These are phyloP conservation scores for Drosophila mimetica DNA, from an alignment of 2,888 invertebrate species.

Conservation along the genomic window DNA sequence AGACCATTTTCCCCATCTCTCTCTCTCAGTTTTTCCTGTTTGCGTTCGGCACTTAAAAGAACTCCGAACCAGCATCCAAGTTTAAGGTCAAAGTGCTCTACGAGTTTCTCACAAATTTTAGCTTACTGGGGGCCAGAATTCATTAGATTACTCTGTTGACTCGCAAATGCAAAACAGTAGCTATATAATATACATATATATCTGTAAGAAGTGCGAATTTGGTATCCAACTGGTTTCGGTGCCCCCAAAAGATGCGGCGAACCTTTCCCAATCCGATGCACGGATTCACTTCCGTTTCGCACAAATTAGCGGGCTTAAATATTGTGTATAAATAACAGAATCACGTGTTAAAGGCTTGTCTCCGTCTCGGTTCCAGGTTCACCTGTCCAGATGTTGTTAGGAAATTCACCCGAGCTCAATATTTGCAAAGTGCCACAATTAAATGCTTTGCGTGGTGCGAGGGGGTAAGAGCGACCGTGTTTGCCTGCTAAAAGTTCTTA, in stretches of 20 bases:
- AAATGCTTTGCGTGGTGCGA: conserved; percentile 37
- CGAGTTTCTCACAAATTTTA: conserved; percentile 5
- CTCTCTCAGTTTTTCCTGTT: conserved; percentile 5
- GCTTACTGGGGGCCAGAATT: not conserved
- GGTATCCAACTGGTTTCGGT: conserved; percentile 33
- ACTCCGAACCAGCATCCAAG: conserved; percentile 3
- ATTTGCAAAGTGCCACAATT: conserved; percentile 60
- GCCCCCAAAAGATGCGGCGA: conserved; percentile 14
- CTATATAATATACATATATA: not conserved
- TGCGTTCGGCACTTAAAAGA: conserved; percentile 27
- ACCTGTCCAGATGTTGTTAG: conserved; percentile 50
- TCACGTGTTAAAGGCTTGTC: conserved; percentile 53
- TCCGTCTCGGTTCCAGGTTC: conserved; percentile 28
- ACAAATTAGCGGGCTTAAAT: conserved; percentile 38
- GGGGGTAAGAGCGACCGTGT: conserved; percentile 10
- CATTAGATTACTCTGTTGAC: conserved; percentile 12
- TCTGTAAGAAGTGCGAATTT: not conserved
- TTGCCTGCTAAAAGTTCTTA: conserved; percentile 56
- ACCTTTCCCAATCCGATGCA: conserved; percentile 18
- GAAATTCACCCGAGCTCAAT: conserved; percentile 54
- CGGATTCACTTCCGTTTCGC: conserved; percentile 40
- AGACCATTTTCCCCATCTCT: conserved; percentile 1
- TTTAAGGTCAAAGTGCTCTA: conserved; percentile 49
- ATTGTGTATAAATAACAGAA: conserved; percentile 46
- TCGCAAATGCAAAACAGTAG: not conserved